A percentile compares a stretch with the other conserved stretches of the same genome.
phyloP scores from a whole-genome alignment of 1,140 invertebrate species.

The Bilobella aurantiaca region DNA sequence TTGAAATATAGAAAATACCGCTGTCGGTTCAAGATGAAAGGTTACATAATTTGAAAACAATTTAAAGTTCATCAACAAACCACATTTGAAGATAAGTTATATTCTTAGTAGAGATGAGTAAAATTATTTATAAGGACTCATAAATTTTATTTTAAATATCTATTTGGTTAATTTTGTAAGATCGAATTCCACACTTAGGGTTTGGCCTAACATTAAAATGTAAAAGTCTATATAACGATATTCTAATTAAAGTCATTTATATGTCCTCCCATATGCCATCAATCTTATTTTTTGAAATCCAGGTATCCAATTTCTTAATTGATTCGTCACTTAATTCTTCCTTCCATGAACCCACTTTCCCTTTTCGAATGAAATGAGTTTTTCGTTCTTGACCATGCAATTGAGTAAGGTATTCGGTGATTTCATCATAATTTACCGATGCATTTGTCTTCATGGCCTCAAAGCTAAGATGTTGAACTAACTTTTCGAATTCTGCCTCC shows the following conservation, averaged over 20 bases:
- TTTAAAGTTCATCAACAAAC: not conserved
- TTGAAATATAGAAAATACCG: not conserved
- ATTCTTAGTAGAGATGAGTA: no score
- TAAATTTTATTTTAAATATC: no score
- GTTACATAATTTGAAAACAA: not conserved
- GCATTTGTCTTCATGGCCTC: slow-evolving; percentile 67
- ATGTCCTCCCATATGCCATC: not conserved
- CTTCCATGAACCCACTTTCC: slow-evolving; percentile 32
- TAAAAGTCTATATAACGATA: not conserved
- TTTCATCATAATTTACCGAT: slow-evolving; percentile 49
- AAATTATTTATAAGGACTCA: no score
- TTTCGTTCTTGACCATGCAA: slow-evolving; percentile 3
- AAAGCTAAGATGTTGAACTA: slow-evolving; percentile 66
- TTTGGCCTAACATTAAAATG: not conserved
- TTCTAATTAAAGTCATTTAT: not conserved
- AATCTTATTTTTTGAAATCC: slow-evolving; percentile 26
- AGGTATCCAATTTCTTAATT: slow-evolving; percentile 38
- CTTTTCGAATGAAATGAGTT: slow-evolving; percentile 30
- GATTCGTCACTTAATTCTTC: slow-evolving; percentile 45
- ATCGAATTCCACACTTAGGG: no score
- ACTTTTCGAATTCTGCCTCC: slow-evolving; percentile 52
- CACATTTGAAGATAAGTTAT: no score
- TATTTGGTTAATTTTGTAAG: no score
- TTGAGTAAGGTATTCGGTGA: slow-evolving; percentile 12
- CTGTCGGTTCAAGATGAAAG: not conserved